phyloP scores from a whole-genome alignment of 2,113 vertebrate species.

The Ondatra zibethicus region DNA sequence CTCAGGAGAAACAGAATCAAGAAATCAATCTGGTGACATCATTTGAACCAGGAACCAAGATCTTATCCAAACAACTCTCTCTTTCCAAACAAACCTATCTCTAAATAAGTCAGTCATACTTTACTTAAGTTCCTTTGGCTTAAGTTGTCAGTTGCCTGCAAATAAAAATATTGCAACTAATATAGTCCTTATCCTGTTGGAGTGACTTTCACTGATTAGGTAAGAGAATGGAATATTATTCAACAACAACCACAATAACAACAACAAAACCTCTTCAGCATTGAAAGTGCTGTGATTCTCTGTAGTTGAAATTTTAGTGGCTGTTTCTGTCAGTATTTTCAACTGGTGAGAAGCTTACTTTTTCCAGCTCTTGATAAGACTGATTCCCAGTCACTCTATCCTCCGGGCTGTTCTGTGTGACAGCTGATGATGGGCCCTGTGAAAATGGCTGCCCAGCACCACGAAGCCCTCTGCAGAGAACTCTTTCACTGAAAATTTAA shows the following conservation, averaged over 20 bases:
- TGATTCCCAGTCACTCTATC: not conserved
- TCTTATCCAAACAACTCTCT: constrained; percentile 45
- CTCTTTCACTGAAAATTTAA: not conserved
- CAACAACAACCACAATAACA: not conserved
- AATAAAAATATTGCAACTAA: constrained; percentile 21
- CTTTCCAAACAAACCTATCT: constrained; percentile 41
- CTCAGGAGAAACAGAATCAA: constrained; percentile 16
- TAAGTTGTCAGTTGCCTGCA: not conserved
- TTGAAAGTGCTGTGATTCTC: not conserved
- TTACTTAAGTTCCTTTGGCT: not conserved
- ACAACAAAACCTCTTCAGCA: not conserved
- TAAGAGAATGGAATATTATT: not conserved
- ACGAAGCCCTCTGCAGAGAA: not conserved
- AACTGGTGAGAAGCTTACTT: not conserved
- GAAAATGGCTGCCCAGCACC: not conserved
- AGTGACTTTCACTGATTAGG: not conserved
- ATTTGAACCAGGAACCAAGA: constrained; percentile 36
- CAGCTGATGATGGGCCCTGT: not conserved
- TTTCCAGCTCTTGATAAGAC: not conserved
- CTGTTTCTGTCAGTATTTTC: not conserved
- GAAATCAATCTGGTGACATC: constrained; percentile 1
- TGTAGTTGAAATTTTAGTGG: not conserved
- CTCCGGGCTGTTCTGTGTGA: not conserved
- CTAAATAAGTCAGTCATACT: constrained; percentile 9
- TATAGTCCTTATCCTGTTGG: not conserved